Base-by-base conservation (phyloP, 1,140 invertebrate genomes). In the Rhopalosiphum padi region DNA sequence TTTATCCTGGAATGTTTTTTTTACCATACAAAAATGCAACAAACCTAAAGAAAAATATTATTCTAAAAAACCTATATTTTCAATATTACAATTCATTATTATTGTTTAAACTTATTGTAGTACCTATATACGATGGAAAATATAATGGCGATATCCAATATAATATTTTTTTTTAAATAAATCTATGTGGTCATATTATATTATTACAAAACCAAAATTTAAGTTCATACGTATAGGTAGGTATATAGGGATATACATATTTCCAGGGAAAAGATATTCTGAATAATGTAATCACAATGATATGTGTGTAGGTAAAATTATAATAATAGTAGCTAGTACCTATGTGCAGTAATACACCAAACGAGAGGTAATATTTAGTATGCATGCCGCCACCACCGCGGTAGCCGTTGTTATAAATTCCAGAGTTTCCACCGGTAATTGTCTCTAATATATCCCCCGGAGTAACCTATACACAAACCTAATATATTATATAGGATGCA, bases 391-490 rank as follows among this genome's bases (percentile, higher is more conserved):
- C 53, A 23, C 35, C 37, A 21, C 55, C 90, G 43, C 77, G 22
- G 46, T 92, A 92, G 88, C 51, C 25, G 88, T 89, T 92, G 22
- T 51, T n/a, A 51, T 82, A 92, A 92, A 85, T 83, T 92, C 68
- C 30, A 51, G 30, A 46, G 68, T 51, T 83, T 21, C 68, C 77
- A 43, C 68, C 77, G 91, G 91, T 92, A 92, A 92, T 92, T 92
- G 91, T 92, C 91, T 92, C 68, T 92, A 92, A 92, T 92, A 83
- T 89, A 55, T 92, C 60, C 91, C 22, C 30, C 11, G 21, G 46
- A 53, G 91, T 92, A 83, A 21, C n/a, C 30, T 51, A 35, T 53
- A 18, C 48, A 85, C 30, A 85, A 8, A 23, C 35, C 53, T 89
- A 51, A 51, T 89, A 23, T 90, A 90, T 43, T 86, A 9, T 25